These are phyloP conservation scores for Parnassius smintheus DNA, from an alignment of 2,888 invertebrate species.

Conservation along the genomic window DNA sequence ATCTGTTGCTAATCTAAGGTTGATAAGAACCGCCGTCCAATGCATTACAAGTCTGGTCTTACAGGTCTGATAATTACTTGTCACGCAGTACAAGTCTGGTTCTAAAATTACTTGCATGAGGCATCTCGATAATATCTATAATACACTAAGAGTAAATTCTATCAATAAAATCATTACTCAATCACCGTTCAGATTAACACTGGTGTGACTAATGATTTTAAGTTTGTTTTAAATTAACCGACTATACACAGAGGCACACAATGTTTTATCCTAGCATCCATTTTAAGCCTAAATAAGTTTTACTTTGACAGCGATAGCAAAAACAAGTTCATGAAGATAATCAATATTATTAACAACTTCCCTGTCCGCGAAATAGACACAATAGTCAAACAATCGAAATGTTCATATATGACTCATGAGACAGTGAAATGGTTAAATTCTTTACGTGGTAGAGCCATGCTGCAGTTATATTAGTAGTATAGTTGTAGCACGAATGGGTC, in stretches of 20 bases:
- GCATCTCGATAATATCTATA: conserved; percentile 64
- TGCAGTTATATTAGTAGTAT: no score
- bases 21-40: conserved; percentile 44
- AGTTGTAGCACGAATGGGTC: no score
- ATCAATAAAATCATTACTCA: conserved; percentile 38
- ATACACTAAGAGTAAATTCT: conserved; percentile 36
- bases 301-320: conserved; percentile 34
- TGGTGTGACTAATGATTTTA: conserved; percentile 42
- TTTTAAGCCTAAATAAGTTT: conserved; percentile 13
- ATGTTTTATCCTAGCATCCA: conserved; percentile 56
- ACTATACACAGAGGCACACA: conserved; percentile 79
- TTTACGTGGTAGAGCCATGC: no score
- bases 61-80: no score
- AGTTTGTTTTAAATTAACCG: conserved; percentile 46
- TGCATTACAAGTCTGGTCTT: conserved; percentile 38
- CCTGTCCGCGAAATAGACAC: no score
- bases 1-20: conserved; percentile 45
- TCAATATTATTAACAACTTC: neutral
- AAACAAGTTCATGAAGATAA: conserved; percentile 4
- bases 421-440: no score
- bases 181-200: conserved; percentile 38
- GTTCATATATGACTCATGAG: no score
- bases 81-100: conserved; percentile 12
- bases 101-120: conserved; percentile 51
- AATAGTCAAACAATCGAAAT: no score